phyloP scores from a whole-genome alignment of 2,113 vertebrate genomes.

The Notarius lentiginosus region DNA sequence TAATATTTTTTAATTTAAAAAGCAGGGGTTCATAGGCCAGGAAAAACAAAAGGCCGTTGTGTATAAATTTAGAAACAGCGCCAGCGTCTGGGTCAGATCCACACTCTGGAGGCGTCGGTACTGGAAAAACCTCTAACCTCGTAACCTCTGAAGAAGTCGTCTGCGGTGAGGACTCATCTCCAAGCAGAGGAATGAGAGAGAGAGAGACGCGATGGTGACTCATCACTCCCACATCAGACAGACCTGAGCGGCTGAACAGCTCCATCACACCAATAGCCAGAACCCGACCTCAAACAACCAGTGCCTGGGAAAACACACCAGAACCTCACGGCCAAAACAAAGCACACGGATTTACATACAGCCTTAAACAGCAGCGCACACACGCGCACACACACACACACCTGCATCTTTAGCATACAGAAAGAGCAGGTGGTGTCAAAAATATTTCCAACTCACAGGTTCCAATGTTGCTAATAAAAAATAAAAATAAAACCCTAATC shows the following conservation, averaged over 20 bases:
- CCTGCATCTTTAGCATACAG: background rate
- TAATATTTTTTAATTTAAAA: too few relatives aligned
- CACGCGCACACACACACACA: slow-evolving; percentile 11
- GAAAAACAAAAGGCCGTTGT: background rate
- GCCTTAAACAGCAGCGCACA: background rate
- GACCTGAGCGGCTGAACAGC: slow-evolving; percentile 17
- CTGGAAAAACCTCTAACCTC: background rate
- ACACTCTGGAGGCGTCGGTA: background rate
- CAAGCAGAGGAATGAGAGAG: background rate
- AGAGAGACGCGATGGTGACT: slow-evolving; percentile 31
- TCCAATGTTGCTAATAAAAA: background rate
- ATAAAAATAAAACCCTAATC: too few relatives aligned
- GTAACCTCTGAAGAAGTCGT: background rate
- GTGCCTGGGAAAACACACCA: background rate
- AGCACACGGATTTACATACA: background rate
- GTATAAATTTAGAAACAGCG: background rate
- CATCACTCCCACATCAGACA: slow-evolving; percentile 44
- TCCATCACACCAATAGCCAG: slow-evolving; percentile 20
- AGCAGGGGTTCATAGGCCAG: background rate
- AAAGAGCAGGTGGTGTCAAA: background rate
- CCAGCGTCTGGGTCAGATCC: background rate
- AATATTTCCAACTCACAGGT: background rate
- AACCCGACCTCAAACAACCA: background rate
- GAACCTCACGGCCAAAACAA: background rate
- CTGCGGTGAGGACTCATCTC: background rate